Evolutionary conservation across 2,888 invertebrate genomes (phyloP).

Genomic region (Tetropium fuscum): DNA sequence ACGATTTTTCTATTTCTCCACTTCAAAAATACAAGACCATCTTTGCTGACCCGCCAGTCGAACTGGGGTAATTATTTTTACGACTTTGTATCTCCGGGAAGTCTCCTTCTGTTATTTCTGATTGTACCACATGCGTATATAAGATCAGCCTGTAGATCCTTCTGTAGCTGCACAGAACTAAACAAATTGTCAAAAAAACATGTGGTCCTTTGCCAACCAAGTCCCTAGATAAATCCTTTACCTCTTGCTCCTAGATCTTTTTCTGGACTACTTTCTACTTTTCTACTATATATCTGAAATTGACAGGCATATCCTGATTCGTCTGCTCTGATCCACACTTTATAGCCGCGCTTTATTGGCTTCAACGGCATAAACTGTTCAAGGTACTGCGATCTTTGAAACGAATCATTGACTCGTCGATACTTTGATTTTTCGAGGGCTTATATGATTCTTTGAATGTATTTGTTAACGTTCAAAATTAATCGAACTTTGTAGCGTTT

Average conservation of each 20-base stretch:
- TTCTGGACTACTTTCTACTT: slow-evolving; percentile 33
- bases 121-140: background rate
- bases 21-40: background rate
- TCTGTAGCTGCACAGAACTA: background rate
- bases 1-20: slow-evolving; percentile 1
- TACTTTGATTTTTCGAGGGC: slow-evolving; percentile 19
- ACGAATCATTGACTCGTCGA: slow-evolving; percentile 43
- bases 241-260: slow-evolving; percentile 6
- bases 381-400: slow-evolving; percentile 39
- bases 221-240: slow-evolving; percentile 7
- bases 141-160: background rate
- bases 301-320: slow-evolving; percentile 36
- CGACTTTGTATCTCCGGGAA: background rate
- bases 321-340: slow-evolving; percentile 44
- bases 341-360: slow-evolving; percentile 54
- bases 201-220: slow-evolving; percentile 1
- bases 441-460: background rate
- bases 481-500: slow-evolving; percentile 16
- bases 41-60: slow-evolving; percentile 7
- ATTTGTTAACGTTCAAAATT: background rate
- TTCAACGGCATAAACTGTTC: slow-evolving; percentile 53
- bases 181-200: slow-evolving; percentile 23
- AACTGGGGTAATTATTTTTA: background rate
- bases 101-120: background rate
- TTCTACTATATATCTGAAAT: slow-evolving; percentile 50